Evolutionary conservation across 2,113 vertebrate genomes (phyloP), one percentile per base, ranked within the genome.

Genomic region (Rhegmatorhina hoffmannsi): DNA sequence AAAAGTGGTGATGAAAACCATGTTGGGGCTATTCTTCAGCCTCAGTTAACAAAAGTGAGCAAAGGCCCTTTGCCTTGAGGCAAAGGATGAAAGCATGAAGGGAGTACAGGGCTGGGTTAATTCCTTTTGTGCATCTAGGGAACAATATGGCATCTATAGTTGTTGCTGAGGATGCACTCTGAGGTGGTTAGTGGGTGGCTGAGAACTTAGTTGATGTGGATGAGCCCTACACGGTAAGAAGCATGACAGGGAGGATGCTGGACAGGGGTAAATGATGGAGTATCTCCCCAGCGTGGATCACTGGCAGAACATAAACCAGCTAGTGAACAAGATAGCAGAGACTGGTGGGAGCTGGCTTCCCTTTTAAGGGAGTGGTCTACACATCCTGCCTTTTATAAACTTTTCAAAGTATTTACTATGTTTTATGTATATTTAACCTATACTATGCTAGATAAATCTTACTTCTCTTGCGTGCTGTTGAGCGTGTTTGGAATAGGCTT

Each of bases 91-190:
- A 58, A 24, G 11, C 21, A 18, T 21, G 49, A 64, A 44, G 38
- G 0, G 0, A 3, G 2, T 31, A 7, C 11, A 17, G 56, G 78
- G 36, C 2, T 31, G 34, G 15, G 15, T 55, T 89, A 0, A 24
- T 91, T 62, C 17, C 9, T 38, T 74, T 89, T 70, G 50, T 47
- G 28, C 4, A 1, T 33, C 6, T 6, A 40, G 53, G 53, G 58
- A 83, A 15, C 6, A 28, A 11, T 13, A 17, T 1, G 2, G 9
- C 24, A 17, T 21, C 76, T 59, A 4, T 0, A 68, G 43, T 11
- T 50, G 33, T 43, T 33, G 36, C 44, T 60, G 58, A 86, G 53
- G 50, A 26, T 8, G 8, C 6, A 2, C 21, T 58, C 60, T n/a
- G 40, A 70, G 69, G 7, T 17, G 14, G 19, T 36, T 52, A 13